phyloP scores from a whole-genome alignment of 2,797 vertebrate genomes.

The Rhinatrema bivittatum region DNA sequence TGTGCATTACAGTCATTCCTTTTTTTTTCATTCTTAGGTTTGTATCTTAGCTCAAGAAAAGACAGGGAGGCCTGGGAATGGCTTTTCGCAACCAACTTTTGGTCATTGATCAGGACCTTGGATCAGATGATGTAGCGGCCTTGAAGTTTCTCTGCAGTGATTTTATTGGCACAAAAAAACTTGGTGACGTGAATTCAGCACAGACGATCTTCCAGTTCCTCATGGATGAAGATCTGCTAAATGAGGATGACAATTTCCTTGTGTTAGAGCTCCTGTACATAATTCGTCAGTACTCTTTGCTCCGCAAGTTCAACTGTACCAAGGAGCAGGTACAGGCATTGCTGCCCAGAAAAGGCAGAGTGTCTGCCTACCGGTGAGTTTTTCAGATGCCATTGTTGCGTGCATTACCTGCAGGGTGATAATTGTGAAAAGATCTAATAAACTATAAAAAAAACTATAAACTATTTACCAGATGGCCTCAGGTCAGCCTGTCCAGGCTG shows the following conservation, averaged over 20 bases:
- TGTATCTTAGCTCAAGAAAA: too few relatives aligned
- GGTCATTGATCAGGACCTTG: slow-evolving; percentile 28
- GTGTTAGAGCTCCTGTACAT: slow-evolving; percentile 49
- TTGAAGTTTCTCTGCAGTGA: slow-evolving; percentile 58
- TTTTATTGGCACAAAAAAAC: slow-evolving; percentile 20
- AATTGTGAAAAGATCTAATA: too few relatives aligned
- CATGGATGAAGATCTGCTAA: slow-evolving; percentile 17
- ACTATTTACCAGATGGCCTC: too few relatives aligned
- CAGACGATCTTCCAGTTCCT: slow-evolving; percentile 43
- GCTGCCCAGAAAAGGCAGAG: slow-evolving; percentile 14
- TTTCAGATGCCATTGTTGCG: too few relatives aligned
- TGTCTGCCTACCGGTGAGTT: slow-evolving; percentile 49
- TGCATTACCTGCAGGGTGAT: too few relatives aligned
- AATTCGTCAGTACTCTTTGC: slow-evolving; percentile 29
- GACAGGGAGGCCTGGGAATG: too few relatives aligned
- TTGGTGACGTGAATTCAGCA: slow-evolving; percentile 29
- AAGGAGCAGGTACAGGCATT: slow-evolving; percentile 21
- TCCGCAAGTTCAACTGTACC: slow-evolving; percentile 31
- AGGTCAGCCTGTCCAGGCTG: too few relatives aligned
- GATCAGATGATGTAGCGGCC: slow-evolving; percentile 32
- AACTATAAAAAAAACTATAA: too few relatives aligned
- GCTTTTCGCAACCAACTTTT: slow-evolving; percentile 29
- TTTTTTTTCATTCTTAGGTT: too few relatives aligned
- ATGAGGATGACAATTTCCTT: slow-evolving; percentile 31
- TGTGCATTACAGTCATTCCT: too few relatives aligned